phyloP scores from a whole-genome alignment of 2,113 vertebrate genomes.

The Nesogale talazaci region DNA sequence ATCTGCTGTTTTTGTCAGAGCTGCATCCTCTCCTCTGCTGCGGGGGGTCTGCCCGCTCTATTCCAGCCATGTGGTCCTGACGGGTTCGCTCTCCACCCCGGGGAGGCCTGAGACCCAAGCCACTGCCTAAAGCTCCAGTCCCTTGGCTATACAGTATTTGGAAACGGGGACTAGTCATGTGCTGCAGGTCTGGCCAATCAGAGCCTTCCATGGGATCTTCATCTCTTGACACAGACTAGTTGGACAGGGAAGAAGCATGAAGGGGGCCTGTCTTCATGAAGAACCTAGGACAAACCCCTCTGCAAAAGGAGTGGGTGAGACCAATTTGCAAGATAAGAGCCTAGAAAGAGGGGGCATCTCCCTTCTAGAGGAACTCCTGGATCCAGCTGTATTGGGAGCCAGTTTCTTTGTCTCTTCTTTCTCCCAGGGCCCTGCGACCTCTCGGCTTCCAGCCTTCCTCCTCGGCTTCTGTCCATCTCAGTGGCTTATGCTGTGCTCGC shows the following conservation, averaged over 20 bases:
- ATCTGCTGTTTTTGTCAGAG: not conserved
- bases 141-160: not conserved
- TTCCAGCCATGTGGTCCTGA: not conserved
- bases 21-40: not conserved
- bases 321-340: not conserved
- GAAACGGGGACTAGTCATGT: not conserved
- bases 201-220: not conserved
- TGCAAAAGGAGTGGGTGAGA: not conserved
- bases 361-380: not conserved
- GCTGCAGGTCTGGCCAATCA: not conserved
- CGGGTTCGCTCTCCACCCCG: not conserved
- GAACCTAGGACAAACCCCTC: not conserved
- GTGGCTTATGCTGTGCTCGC: not conserved
- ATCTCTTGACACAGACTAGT: fast-evolving
- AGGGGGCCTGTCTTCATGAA: not conserved
- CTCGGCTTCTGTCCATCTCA: not conserved
- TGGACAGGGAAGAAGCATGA: fast-evolving
- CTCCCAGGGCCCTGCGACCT: not conserved
- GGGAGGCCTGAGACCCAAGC: not conserved
- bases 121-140: not conserved
- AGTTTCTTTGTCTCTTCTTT: not conserved
- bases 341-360: not conserved
- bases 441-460: not conserved
- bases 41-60: not conserved
- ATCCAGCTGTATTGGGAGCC: not conserved